Percentiles rank a stretch among this genome's conserved stretches.
These are phyloP conservation scores for Calliopsis andreniformis DNA, from an alignment of 1,140 invertebrate species.

Conservation along the genomic window DNA sequence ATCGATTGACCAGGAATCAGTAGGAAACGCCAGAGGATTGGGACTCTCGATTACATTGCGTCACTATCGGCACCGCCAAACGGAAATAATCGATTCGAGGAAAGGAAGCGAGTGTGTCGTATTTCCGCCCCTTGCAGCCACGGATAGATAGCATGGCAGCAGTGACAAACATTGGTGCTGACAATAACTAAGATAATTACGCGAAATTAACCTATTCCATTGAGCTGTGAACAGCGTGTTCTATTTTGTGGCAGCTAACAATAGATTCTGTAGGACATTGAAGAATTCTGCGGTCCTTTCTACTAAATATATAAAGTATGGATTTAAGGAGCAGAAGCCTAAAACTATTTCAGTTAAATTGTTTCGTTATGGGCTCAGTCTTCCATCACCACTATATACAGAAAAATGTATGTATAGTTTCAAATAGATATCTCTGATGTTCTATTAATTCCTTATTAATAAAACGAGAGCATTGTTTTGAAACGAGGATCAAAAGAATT, in stretches of 20 bases:
- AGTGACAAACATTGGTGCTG: background rate
- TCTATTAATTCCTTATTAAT: too few species aligned
- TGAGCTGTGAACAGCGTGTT: background rate
- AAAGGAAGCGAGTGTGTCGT: constrained; percentile 18
- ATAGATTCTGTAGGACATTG: background rate
- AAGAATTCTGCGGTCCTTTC: background rate
- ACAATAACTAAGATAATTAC: constrained; percentile 16
- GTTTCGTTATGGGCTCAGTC: too few species aligned
- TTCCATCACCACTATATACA: too few species aligned
- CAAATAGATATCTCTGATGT: too few species aligned
- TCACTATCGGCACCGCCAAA: background rate
- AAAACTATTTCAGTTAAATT: too few species aligned
- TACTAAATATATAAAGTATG: background rate
- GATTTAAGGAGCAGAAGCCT: too few species aligned
- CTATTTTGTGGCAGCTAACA: constrained; percentile 16
- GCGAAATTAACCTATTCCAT: constrained; percentile 30
- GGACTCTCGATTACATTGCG: background rate
- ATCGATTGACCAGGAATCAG: background rate
- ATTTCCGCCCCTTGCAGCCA: constrained; percentile 18
- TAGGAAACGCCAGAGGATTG: background rate
- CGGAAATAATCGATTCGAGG: constrained; percentile 32
- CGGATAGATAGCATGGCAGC: background rate
- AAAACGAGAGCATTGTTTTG: too few species aligned
- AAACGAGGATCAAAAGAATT: too few species aligned
- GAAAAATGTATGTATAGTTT: too few species aligned